Evolutionary conservation across 2,113 vertebrate species (phyloP).

Genomic region (Tinamus guttatus): DNA sequence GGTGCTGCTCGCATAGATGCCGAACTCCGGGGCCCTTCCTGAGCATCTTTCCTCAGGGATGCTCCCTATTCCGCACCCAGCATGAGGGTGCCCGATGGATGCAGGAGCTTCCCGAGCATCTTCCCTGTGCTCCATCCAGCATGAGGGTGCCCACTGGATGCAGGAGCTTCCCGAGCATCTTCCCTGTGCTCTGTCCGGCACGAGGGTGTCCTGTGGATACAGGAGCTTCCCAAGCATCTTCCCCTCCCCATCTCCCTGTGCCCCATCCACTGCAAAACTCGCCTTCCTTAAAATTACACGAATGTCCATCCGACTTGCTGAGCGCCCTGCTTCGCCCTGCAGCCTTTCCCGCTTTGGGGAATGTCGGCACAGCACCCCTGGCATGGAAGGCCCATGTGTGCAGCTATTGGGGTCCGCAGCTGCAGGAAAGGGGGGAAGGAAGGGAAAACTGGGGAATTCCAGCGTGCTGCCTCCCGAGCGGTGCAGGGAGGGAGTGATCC

Average conservation of each 20-base stretch:
- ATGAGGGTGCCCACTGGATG: background rate
- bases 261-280: background rate
- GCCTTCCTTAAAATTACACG: background rate
- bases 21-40: no score
- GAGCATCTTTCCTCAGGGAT: no score
- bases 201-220: no score
- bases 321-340: background rate
- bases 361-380: background rate
- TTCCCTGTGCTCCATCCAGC: accelerated
- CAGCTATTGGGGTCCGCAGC: background rate
- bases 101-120: no score
- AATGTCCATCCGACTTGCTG: background rate
- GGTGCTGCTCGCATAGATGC: no score
- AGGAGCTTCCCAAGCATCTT: no score
- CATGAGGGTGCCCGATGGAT: no score
- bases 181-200: no score
- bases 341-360: background rate
- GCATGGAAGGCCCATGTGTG: background rate
- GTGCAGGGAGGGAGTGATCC: no score
- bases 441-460: background rate
- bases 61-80: no score
- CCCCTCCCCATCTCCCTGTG: no score
- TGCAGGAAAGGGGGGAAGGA: accelerated
- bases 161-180: accelerated
- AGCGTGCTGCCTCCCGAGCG: accelerated